Base-by-base conservation (phyloP, 1,140 invertebrate species). In the Nymphalis io region DNA sequence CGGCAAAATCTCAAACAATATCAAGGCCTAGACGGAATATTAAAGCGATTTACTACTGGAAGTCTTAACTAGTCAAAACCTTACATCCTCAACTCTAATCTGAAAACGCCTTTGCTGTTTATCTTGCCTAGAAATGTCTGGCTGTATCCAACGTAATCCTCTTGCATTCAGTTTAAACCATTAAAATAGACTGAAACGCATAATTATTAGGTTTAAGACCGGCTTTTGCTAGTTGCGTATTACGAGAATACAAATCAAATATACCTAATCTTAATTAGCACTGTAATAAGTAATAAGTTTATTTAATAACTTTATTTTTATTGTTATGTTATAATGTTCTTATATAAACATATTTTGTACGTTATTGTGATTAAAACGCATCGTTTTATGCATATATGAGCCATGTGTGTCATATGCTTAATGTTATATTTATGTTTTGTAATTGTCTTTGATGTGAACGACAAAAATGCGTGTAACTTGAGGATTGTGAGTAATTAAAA, bases 81-180 rank as follows among this genome's bases (percentile, higher is more conserved):
- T 66, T 78, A 70, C 78, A 16, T 39, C 51, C 79, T 85, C 85
- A 85, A 68, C 78, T 82, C 80, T 87, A 86, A 86, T 88, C 86
- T 84, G 60, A 57, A 76, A 85, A 84, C 79, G 82, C 81, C 75
- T 80, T 68, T 65, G 72, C 74, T 86, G 85, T 89, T 88, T 89
- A 83, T 89, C 81, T 87, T 84, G 80, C 80, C 78, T 81, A 75
- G 77, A 77, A 86, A 83, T 78, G 83, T 83, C 83, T 81, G 70
- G 75, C 70, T 82, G 80, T 74, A 78, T 78, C 74, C 66, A 68
- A 68, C 74, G 75, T 89, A 86, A 89, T 86, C 84, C 75, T 67
- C 75, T 78, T 80, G 79, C 77, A 78, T 83, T 76, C 68, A 60
- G 33, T 46, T 63, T 59, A 59, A 69, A 78, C 80, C 77, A 86